Percentiles rank a stretch among this genome's conserved stretches.
Conservation (phyloP, 1,140 invertebrate species). For the Phenacoccus solenopsis region DNA sequence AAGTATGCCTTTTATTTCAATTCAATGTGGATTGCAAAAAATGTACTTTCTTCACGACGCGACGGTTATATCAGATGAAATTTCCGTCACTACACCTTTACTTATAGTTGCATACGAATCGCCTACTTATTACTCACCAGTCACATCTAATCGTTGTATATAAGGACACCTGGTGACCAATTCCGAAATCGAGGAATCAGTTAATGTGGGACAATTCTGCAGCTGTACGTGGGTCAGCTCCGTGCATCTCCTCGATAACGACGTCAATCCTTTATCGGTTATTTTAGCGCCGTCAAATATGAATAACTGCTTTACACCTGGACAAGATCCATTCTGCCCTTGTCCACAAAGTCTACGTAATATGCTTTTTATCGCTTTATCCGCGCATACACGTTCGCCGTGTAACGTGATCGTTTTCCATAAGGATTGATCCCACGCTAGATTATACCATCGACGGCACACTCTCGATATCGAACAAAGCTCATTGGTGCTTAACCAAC, state of each 20-base stretch:
- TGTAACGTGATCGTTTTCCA: constrained; percentile 56
- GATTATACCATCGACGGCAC: constrained; percentile 62
- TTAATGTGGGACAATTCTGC: constrained; percentile 51
- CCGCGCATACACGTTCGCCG: constrained; percentile 49
- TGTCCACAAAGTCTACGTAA: constrained; percentile 44
- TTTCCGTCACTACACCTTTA: no score
- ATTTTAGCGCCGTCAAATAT: constrained; percentile 57
- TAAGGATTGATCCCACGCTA: constrained; percentile 65
- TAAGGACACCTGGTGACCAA: constrained; percentile 50
- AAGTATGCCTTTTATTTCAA: no score
- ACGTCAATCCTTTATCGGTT: constrained; percentile 56
- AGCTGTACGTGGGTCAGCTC: constrained; percentile 57
- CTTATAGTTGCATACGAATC: no score
- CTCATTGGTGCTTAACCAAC: constrained; percentile 61
- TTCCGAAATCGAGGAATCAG: constrained; percentile 51
- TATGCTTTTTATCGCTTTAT: constrained; percentile 52
- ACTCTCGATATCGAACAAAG: constrained; percentile 66
- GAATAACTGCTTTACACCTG: constrained; percentile 47
- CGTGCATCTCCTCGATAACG: constrained; percentile 54
- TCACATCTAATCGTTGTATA: constrained; percentile 59
- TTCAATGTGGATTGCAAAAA: no score
- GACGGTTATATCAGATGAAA: no score
- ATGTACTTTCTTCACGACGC: no score
- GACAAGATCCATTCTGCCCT: constrained; percentile 36
- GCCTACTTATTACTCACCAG: no score